These are phyloP conservation scores for Hyles euphorbiae DNA, from an alignment of 1,140 invertebrate species.

Conservation along the genomic window DNA sequence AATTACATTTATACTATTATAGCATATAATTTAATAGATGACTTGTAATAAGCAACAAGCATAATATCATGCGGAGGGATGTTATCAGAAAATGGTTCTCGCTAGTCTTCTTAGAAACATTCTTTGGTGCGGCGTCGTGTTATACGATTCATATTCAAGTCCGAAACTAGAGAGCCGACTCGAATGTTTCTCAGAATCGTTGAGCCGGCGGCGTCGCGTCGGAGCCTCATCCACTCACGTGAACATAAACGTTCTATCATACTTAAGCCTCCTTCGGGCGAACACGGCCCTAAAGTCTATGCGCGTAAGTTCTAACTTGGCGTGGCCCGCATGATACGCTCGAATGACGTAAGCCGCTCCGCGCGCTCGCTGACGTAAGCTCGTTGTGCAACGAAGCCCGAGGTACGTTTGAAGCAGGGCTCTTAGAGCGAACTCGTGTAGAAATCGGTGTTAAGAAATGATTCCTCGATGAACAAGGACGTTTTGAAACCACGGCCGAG, in stretches of 20 bases:
- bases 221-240: conserved; percentile 73
- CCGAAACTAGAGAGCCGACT: conserved; percentile 68
- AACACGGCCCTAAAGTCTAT: conserved; percentile 35
- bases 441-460: conserved; percentile 70
- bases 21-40: too few relatives aligned
- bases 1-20: too few relatives aligned
- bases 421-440: conserved; percentile 65
- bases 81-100: conserved; percentile 9
- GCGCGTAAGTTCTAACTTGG: conserved; percentile 43
- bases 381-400: conserved; percentile 71
- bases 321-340: conserved; percentile 39
- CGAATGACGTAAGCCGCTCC: conserved; percentile 72
- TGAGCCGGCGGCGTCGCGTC: conserved; percentile 66
- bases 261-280: conserved; percentile 34
- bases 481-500: conserved; percentile 38
- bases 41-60: background rate
- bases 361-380: conserved; percentile 72
- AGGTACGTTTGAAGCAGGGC: conserved; percentile 69
- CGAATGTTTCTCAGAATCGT: conserved; percentile 71
- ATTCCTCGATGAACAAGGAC: conserved; percentile 54
- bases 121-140: conserved; percentile 37
- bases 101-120: conserved; percentile 27
- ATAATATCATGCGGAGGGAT: background rate
- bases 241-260: conserved; percentile 73
- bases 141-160: conserved; percentile 70